Evolutionary conservation across 2,113 vertebrate genomes (phyloP).

Genomic region (Eptesicus fuscus): DNA sequence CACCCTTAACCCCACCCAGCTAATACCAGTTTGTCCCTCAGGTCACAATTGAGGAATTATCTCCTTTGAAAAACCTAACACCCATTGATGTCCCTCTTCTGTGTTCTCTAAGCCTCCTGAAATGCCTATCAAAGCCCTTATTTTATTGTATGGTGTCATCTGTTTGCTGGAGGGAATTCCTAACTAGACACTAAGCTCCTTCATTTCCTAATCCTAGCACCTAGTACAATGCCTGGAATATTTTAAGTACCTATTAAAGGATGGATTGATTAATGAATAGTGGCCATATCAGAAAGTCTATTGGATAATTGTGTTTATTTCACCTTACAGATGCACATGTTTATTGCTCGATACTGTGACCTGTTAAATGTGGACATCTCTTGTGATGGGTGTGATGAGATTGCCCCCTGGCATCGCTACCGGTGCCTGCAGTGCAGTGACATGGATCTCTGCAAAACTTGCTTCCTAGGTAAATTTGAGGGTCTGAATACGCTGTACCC

Average conservation of each 20-base stretch:
- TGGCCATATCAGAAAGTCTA: background rate
- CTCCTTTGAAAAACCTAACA: background rate
- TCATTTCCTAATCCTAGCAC: background rate
- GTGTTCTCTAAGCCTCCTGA: background rate
- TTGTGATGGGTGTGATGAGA: conserved; percentile 96
- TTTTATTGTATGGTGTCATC: background rate
- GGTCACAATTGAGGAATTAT: background rate
- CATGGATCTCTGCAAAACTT: conserved; percentile 98
- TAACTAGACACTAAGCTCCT: background rate
- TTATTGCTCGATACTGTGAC: conserved; percentile 97
- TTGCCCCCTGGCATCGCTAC: conserved; percentile 97
- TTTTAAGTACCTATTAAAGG: background rate
- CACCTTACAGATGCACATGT: conserved; percentile 95
- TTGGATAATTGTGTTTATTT: conserved; percentile 41
- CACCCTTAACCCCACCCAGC: background rate
- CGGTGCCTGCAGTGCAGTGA: conserved; percentile 96
- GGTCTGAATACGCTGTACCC: background rate
- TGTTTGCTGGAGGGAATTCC: conserved; percentile 31
- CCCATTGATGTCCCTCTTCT: background rate
- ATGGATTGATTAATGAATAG: background rate
- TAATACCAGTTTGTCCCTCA: background rate
- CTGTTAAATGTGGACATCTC: conserved; percentile 96
- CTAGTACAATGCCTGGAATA: background rate
- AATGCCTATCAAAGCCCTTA: background rate
- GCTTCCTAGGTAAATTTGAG: conserved; percentile 90